Evolutionary conservation across 2,888 invertebrate species (phyloP), one percentile per base, ranked within the genome.

Genomic region (Aphidoletes aphidimyza): DNA sequence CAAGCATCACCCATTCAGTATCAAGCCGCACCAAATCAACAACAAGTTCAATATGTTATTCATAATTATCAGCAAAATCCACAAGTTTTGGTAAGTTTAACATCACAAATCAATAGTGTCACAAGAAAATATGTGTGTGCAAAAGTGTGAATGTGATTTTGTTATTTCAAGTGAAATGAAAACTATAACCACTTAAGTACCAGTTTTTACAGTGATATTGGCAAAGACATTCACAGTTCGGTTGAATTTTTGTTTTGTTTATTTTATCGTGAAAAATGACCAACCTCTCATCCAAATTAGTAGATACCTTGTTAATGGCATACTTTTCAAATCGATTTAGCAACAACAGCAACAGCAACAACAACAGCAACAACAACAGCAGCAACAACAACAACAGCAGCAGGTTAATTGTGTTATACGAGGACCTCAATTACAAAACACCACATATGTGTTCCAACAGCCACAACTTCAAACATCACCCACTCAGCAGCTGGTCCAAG

Each of bases 11-110:
- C 34, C 19, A 34, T 49, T 36, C 83, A 85, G 54, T 59, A 69
- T 37, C 54, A 83, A 45, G 49, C 54, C 54, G n/a, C 54, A 54
- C 54, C 83, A 78, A 86, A 85, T 14, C 86, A 86, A 37, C 39
- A 86, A 11, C 86, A 86, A 85, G 85, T 86, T 59, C 85, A 87
- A 26, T 36, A 83, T 45, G 86, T 86, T 22, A 86, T 86, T 84
- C 85, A 85, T 59, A 83, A 85, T 0, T 42, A 17, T 39, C 84
- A 17, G 47, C 84, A 85, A 69, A 39, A 69, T 37, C 84, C 85
- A 45, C 83, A 84, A 37, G 34, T 83, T 45, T n/a, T 83, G 19
- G 47, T 83, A 14, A 39, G 45, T 45, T 30, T 17, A 17, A n/a
- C 6, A 36, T n/a, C 37, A 39, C 42, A n/a, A 83, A 39, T 5